These are phyloP conservation scores for Petrolisthes cinctipes DNA, from an alignment of 2,888 invertebrate species.

Conservation along the genomic window DNA sequence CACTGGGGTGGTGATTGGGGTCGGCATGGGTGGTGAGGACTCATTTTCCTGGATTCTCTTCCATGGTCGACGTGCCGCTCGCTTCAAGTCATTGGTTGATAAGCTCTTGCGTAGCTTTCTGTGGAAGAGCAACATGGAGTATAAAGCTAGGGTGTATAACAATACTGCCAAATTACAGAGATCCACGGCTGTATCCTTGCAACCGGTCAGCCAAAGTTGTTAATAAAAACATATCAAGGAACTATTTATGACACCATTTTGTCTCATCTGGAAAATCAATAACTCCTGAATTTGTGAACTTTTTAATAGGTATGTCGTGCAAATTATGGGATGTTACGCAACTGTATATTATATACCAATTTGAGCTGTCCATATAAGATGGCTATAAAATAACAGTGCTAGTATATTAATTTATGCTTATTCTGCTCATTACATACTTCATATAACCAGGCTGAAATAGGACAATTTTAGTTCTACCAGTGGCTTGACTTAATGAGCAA, in stretches of 20 bases:
- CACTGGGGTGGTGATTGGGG: not conserved
- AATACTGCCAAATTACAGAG: not conserved
- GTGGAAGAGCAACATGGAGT: constrained; percentile 67
- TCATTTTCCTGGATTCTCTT: constrained; percentile 54
- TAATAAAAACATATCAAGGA: not conserved
- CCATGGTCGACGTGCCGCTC: constrained; percentile 88
- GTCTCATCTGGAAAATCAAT: too few relatives aligned
- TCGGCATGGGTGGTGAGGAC: constrained; percentile 15
- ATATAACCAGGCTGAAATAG: too few relatives aligned
- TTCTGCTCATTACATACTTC: too few relatives aligned
- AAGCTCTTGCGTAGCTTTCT: constrained; percentile 88
- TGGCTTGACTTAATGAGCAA: too few relatives aligned
- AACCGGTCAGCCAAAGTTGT: not conserved
- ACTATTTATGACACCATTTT: not conserved
- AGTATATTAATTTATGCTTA: too few relatives aligned
- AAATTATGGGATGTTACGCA: too few relatives aligned
- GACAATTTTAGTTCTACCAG: too few relatives aligned
- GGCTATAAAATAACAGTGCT: too few relatives aligned
- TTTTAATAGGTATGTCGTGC: too few relatives aligned
- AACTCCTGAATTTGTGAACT: too few relatives aligned
- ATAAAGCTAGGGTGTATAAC: not conserved
- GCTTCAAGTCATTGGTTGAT: constrained; percentile 82
- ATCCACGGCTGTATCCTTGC: not conserved
- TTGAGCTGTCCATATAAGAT: too few relatives aligned
- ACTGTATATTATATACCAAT: too few relatives aligned